A percentile compares a stretch with the other conserved stretches of the same genome.
Conservation (phyloP, 2,888 invertebrate species). For the Unio delphinus region DNA sequence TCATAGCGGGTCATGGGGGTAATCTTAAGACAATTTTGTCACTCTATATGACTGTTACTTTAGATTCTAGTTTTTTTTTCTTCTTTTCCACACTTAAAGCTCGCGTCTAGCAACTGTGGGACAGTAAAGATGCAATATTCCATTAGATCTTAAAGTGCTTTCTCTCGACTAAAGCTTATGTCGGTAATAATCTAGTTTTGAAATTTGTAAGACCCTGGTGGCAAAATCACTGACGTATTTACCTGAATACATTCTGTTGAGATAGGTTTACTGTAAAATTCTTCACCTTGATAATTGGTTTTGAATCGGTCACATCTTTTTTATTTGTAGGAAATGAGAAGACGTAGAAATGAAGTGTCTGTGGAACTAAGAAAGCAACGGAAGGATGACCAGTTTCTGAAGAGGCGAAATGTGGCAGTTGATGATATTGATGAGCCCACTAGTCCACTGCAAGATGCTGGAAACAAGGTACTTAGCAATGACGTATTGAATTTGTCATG, state of each 20-base stretch:
- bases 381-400: conserved; percentile 93
- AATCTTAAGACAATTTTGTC: too few species aligned
- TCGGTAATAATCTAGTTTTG: too few species aligned
- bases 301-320: neutral
- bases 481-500: neutral
- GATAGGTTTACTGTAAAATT: neutral
- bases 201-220: too few species aligned
- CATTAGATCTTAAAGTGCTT: too few species aligned
- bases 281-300: neutral
- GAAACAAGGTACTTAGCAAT: conserved; percentile 52
- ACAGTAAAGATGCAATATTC: too few species aligned
- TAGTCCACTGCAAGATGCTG: conserved; percentile 65
- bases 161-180: too few species aligned
- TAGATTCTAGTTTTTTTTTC: too few species aligned
- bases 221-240: too few species aligned
- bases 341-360: conserved; percentile 89
- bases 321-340: conserved; percentile 83
- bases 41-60: too few species aligned
- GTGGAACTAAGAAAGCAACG: conserved; percentile 93
- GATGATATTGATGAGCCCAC: conserved; percentile 72
- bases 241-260: neutral
- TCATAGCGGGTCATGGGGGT: too few species aligned
- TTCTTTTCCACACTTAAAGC: too few species aligned
- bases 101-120: too few species aligned
- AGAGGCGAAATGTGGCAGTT: conserved; percentile 86